phyloP scores from a whole-genome alignment of 2,888 invertebrate species.

The Drepanosiphum platanoidis region DNA sequence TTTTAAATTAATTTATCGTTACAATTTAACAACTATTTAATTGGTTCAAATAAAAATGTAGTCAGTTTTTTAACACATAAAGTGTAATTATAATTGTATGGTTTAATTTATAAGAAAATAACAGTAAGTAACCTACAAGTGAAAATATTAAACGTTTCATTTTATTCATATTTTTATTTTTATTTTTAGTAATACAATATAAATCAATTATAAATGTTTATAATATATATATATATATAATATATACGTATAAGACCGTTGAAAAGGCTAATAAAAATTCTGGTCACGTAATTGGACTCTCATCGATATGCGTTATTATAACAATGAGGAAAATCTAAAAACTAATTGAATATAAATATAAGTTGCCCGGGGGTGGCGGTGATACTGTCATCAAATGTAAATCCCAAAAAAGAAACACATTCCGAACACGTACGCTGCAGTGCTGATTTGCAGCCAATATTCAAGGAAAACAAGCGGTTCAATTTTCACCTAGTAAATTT shows the following conservation, averaged over 20 bases:
- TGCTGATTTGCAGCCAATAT: slow-evolving; percentile 52
- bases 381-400: slow-evolving; percentile 50
- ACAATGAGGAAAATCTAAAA: slow-evolving; percentile 61
- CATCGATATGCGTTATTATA: slow-evolving; percentile 50
- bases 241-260: not conserved
- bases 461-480: slow-evolving; percentile 59
- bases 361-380: slow-evolving; percentile 6
- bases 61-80: too few relatives aligned
- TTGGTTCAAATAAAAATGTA: not conserved
- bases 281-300: slow-evolving; percentile 24
- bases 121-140: too few relatives aligned
- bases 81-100: not conserved
- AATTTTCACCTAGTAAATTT: slow-evolving; percentile 49
- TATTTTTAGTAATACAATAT: not conserved
- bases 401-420: slow-evolving; percentile 25
- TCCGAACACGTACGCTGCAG: slow-evolving; percentile 48
- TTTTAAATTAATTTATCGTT: too few relatives aligned
- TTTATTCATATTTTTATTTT: not conserved
- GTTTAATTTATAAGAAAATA: not conserved
- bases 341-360: slow-evolving; percentile 61
- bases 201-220: not conserved
- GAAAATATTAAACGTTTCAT: too few relatives aligned
- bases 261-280: slow-evolving; percentile 49
- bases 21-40: not conserved
- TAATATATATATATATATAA: not conserved